Base-by-base conservation (phyloP, 2,888 invertebrate species). In the Pachydiplax longipennis region DNA sequence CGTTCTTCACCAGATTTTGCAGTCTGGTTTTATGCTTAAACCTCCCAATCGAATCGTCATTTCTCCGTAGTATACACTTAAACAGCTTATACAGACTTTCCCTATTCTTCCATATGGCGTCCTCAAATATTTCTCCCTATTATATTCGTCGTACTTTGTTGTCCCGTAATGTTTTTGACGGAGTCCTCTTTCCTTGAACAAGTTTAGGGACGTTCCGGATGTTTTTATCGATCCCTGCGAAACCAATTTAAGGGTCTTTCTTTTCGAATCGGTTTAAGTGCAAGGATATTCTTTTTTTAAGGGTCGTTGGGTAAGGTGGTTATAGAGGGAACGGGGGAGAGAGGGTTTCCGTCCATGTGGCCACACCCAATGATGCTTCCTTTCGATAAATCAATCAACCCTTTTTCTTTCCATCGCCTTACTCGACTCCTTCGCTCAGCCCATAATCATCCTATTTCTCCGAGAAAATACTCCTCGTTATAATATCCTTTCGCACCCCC, bases 231-330 rank as follows among this genome's bases (percentile, higher is more conserved):
- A 87, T 87, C 61, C 87, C 37, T 65, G 58, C 87, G 58, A 87
- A 87, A 87, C 87, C 87, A 87, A 87, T 87, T 87, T 87, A 87
- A 87, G 65, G 87, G 87, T 65, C 87, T 87, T 87, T 87, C 87
- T 61, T 87, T 61, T 87, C 87, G 87, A 87, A 87, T 87, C 87
- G 87, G 61, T 87, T 87, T 87, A 87, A 87, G 87, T 87, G 87
- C 87, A 53, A 48, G 82, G 53, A 53, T 53, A 31, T 65, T 83
- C 58, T 35, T 87, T 87, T 87, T 58, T 58, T 87, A 61, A 87
- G 87, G 31, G 31, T 44, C 22, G 58, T 8, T 22, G 61, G 82
- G 31, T 22, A 31, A 31, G 18, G 18, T 31, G 80, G 35, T n/a
- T 22, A n/a, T 25, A 3, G 53, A 31, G 53, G 53, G n/a, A 48